phyloP scores from a whole-genome alignment of 2,797 vertebrate genomes.

The Enteromius thamalakanensis region DNA sequence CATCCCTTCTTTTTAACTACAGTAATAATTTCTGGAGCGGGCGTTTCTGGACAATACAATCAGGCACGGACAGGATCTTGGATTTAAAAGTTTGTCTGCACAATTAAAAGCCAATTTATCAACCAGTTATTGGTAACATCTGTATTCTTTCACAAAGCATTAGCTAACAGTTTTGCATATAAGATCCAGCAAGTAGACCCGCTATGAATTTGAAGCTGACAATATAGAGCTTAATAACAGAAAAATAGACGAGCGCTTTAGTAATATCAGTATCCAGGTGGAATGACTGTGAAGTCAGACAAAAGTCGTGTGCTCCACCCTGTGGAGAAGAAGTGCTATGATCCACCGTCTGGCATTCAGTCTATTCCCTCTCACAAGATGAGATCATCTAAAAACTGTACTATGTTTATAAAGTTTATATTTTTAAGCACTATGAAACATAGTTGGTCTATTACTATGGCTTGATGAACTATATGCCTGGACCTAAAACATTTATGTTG shows the following conservation, averaged over 20 bases:
- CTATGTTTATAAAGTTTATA: not conserved
- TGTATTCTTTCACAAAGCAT: not conserved
- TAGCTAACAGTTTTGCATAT: not conserved
- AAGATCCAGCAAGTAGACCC: conserved; percentile 49
- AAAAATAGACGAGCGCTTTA: conserved; percentile 63
- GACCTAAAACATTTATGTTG: not conserved
- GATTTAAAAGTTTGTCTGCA: conserved; percentile 70
- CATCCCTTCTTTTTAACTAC: conserved; percentile 80
- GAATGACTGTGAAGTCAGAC: conserved; percentile 51
- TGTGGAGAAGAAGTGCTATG: conserved; percentile 65
- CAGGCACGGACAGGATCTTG: conserved; percentile 49
- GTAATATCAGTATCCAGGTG: conserved; percentile 65
- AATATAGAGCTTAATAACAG: conserved; percentile 50
- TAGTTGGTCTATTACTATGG: not conserved
- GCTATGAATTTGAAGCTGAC: conserved; percentile 48
- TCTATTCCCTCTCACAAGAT: not conserved
- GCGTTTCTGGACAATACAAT: conserved; percentile 29
- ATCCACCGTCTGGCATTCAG: not conserved
- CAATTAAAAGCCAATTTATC: conserved; percentile 58
- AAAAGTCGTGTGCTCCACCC: conserved; percentile 78
- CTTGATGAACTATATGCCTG: not conserved
- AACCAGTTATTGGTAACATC: conserved; percentile 56
- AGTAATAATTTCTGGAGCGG: conserved; percentile 24
- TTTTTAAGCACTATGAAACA: not conserved
- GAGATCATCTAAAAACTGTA: not conserved